phyloP scores from a whole-genome alignment of 2,113 vertebrate species.

The Myotis brandtii region DNA sequence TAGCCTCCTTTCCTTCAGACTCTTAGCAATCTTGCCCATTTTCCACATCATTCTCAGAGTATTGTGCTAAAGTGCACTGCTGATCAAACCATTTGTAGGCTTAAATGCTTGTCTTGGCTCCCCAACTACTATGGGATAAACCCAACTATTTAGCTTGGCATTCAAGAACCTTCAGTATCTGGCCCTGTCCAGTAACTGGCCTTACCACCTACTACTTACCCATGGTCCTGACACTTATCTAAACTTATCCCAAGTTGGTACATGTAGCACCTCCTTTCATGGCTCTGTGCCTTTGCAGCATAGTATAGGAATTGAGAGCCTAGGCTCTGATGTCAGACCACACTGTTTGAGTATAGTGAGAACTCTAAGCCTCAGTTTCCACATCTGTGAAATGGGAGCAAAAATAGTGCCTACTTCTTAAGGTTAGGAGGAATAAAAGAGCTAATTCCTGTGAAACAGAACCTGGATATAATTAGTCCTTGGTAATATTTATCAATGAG shows the following conservation, averaged over 20 bases:
- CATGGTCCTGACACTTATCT: neutral
- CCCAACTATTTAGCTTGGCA: neutral
- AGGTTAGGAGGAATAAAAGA: neutral
- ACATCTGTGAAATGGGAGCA: constrained; percentile 21
- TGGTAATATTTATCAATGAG: neutral
- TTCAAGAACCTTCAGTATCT: neutral
- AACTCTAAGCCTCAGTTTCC: neutral
- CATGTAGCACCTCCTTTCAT: neutral
- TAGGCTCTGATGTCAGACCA: neutral
- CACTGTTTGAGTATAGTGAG: neutral
- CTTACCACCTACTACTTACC: neutral
- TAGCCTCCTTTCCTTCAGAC: neutral
- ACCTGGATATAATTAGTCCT: neutral
- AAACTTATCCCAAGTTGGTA: neutral
- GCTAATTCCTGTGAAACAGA: neutral
- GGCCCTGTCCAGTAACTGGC: neutral
- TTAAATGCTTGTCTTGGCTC: neutral
- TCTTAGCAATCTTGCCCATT: neutral
- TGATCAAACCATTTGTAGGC: neutral
- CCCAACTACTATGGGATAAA: neutral
- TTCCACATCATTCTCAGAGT: neutral
- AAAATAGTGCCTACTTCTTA: neutral
- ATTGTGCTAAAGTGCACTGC: neutral
- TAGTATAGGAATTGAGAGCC: neutral
- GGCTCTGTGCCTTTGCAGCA: neutral